Evolutionary conservation across 2,888 invertebrate species (phyloP).

Genomic region (Leucoma salicis): DNA sequence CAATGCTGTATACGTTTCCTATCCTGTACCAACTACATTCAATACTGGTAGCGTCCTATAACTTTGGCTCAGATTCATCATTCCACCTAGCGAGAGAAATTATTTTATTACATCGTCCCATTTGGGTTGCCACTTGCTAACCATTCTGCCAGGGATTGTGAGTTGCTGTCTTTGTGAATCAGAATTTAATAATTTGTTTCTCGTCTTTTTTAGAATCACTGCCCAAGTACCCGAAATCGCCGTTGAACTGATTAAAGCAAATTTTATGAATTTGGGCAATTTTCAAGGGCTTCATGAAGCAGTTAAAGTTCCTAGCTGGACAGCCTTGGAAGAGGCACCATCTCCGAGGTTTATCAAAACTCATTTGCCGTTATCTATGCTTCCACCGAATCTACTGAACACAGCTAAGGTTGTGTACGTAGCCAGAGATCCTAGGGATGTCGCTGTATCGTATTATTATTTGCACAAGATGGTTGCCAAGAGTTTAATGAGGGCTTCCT

Average conservation of each 20-base stretch:
- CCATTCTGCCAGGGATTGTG: no score
- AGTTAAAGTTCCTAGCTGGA: slow-evolving; percentile 57
- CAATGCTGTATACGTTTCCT: no score
- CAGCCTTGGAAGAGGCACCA: slow-evolving; percentile 55
- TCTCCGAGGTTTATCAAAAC: slow-evolving; percentile 84
- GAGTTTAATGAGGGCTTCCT: slow-evolving; percentile 74
- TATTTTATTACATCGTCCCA: no score
- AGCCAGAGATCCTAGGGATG: slow-evolving; percentile 87
- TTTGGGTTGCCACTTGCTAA: no score
- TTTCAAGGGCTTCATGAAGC: slow-evolving; percentile 69
- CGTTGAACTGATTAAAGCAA: slow-evolving; percentile 59
- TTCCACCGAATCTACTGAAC: slow-evolving; percentile 75
- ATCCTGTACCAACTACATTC: no score
- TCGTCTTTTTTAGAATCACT: slow-evolving; percentile 50
- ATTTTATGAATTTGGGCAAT: slow-evolving; percentile 65
- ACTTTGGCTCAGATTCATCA: no score
- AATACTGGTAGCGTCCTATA: no score
- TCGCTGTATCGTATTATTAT: slow-evolving; percentile 86
- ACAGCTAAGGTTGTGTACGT: slow-evolving; percentile 85
- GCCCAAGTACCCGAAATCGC: slow-evolving; percentile 64
- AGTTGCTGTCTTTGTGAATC: no score
- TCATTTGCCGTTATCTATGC: slow-evolving; percentile 82
- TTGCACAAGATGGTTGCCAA: slow-evolving; percentile 82
- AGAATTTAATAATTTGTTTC: neutral
- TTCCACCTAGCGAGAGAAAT: no score